Base-by-base conservation (phyloP, 2,888 invertebrate species). In the Adineta ricciae region DNA sequence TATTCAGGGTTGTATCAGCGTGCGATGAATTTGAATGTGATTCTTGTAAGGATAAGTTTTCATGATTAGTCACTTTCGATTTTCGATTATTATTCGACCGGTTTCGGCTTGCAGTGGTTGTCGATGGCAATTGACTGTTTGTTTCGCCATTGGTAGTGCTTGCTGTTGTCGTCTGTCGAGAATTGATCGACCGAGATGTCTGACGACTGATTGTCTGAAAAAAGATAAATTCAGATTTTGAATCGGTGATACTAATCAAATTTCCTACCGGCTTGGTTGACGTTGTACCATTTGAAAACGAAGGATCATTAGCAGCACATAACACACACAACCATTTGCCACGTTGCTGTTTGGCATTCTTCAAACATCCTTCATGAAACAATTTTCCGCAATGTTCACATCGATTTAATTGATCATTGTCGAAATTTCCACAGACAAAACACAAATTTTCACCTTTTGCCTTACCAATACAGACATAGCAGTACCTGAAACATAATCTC, bases 361-460 rank as follows among this genome's bases (percentile, higher is more conserved):
- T 78, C 27, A 84, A 49, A n/a, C 86, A 86, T n/a, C 84, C 49
- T 19, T 73, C 36, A 49, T 86, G 86, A 84, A 86, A 86, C 21
- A 83, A 16, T 49, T 72, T 41, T 27, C 32, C 49, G 41, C 86
- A 86, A 56, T 86, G 46, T 27, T 86, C 86, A 52, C 86, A 86
- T 41, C 84, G 82, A 41, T 82, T 82, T 19, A 86, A 72, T 49
- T 41, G 32, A 36, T 36, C 36, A 38, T 83, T 83, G 49, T 27
- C 41, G 56, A 52, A 38, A 50, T 73, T 54, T 19, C 86, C 86
- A 73, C 86, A 86, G 36, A 86, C 84, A 72, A 49, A 86, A 41
- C 86, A 86, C 54, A 84, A 52, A 73, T 49, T 50, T 72, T 84
- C 78, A 86, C 90, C 89, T 88, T 90, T 89, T 11, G 78, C 78